phyloP scores from a whole-genome alignment of 2,113 vertebrate genomes.

The Brienomyrus longianalis region DNA sequence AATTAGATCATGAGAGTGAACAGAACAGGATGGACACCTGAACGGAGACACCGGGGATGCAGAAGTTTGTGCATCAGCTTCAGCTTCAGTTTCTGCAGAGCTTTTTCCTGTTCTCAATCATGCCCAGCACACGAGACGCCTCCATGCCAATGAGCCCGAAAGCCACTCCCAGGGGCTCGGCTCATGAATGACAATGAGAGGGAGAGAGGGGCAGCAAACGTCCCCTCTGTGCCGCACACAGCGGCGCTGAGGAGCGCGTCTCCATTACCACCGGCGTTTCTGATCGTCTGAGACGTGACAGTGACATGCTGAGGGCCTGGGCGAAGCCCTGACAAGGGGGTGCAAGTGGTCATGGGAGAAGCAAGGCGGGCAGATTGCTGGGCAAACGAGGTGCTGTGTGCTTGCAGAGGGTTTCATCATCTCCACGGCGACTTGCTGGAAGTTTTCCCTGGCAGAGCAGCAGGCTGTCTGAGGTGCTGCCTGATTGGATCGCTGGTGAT shows the following conservation, averaged over 20 bases:
- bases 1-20: neutral
- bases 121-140: neutral
- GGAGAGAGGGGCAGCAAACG: neutral
- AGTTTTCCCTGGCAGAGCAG: conserved; percentile 27
- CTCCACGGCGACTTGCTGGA: neutral
- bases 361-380: conserved; percentile 12
- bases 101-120: neutral
- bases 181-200: neutral
- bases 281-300: neutral
- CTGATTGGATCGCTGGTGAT: neutral
- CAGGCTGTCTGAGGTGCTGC: conserved; percentile 20
- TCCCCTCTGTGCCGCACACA: neutral
- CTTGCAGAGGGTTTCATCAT: conserved; percentile 31
- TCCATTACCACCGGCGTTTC: neutral
- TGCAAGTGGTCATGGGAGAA: neutral
- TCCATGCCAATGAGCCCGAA: neutral
- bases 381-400: neutral
- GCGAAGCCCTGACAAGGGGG: neutral
- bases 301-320: neutral
- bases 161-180: neutral
- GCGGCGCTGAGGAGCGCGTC: neutral
- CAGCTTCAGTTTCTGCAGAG: neutral
- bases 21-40: neutral
- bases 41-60: neutral
- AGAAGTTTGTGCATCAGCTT: neutral